Evolutionary conservation across 2,113 vertebrate genomes (phyloP), one percentile per base, ranked within the genome.

Genomic region (Hepsetus odoe): DNA sequence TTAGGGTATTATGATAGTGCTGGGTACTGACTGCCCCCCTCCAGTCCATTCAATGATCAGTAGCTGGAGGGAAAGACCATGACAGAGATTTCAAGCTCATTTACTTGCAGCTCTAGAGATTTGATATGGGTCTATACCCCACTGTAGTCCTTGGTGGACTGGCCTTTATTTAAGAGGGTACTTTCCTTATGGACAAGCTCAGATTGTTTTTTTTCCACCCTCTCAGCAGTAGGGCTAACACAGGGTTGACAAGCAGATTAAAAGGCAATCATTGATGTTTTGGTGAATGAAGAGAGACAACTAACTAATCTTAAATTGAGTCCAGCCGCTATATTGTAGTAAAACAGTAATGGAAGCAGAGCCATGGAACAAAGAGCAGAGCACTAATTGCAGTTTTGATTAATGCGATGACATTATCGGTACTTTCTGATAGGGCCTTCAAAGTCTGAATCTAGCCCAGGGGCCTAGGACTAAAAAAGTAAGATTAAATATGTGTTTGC

Each of bases 91-190:
- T 76, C 62, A 83, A 89, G 87, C 90, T 85, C 86, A 77, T 81
- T 90, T 91, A 89, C 90, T 82, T 80, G 77, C 75, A 68, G 49
- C 84, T 79, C 77, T 74, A 83, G 77, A 80, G 85, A 82, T 85
- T 72, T 85, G 85, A 89, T 89, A 87, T 46, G 76, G 84, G 76
- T 53, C 76, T 65, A 40, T 83, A 76, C 64, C 80, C 67, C 76
- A 66, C 66, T 28, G 77, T 70, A 16, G 1, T 69, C 24, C 11
- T n/a, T 1, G 49, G 65, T 72, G 56, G 40, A 76, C 6, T 56
- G 74, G 76, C 69, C 78, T 76, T 68, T 65, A 70, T 69, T 68
- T 65, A 51, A 76, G 56, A 68, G 70, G 56, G 51, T 18, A 13
- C 68, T 64, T 68, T 38, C 53, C 40, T 79, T 32, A 70, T 59